A percentile compares a stretch with the other conserved stretches of the same genome.
phyloP scores from a whole-genome alignment of 2,113 vertebrate genomes.

The Aspidoscelis tigris region DNA sequence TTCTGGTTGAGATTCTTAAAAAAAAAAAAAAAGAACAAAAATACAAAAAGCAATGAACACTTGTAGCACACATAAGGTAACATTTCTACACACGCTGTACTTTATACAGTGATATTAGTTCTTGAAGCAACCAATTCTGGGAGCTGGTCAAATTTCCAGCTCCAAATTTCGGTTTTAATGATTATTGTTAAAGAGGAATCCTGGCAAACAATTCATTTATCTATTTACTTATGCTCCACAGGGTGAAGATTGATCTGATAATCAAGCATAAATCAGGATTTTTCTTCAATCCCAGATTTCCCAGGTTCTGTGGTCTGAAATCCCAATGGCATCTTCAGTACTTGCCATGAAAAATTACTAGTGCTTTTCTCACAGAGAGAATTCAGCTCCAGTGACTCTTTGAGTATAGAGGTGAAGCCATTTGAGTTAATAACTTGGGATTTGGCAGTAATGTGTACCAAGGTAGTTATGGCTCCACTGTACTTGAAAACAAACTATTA shows the following conservation, averaged over 20 bases:
- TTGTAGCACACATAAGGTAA: slow-evolving; percentile 1
- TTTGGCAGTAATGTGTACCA: too few species aligned
- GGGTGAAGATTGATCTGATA: not conserved
- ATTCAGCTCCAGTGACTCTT: too few species aligned
- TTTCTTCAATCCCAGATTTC: not conserved
- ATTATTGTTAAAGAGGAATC: not conserved
- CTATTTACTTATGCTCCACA: not conserved
- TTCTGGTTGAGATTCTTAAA: slow-evolving; percentile 96
- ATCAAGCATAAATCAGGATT: not conserved
- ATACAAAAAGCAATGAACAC: slow-evolving; percentile 2
- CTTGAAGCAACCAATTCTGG: too few species aligned
- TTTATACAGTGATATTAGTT: not conserved
- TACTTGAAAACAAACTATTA: too few species aligned
- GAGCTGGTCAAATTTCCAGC: not conserved
- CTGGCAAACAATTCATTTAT: too few species aligned
- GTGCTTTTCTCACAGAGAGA: too few species aligned
- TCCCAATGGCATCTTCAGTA: not conserved
- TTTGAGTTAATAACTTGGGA: too few species aligned
- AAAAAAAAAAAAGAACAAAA: slow-evolving; percentile 20
- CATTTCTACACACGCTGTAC: slow-evolving; percentile 1
- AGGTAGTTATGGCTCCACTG: too few species aligned
- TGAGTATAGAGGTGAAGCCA: too few species aligned
- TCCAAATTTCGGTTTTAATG: not conserved
- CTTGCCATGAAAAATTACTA: too few species aligned
- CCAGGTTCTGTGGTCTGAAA: not conserved